phyloP scores from a whole-genome alignment of 2,888 invertebrate genomes.

The Helicoverpa assulta region DNA sequence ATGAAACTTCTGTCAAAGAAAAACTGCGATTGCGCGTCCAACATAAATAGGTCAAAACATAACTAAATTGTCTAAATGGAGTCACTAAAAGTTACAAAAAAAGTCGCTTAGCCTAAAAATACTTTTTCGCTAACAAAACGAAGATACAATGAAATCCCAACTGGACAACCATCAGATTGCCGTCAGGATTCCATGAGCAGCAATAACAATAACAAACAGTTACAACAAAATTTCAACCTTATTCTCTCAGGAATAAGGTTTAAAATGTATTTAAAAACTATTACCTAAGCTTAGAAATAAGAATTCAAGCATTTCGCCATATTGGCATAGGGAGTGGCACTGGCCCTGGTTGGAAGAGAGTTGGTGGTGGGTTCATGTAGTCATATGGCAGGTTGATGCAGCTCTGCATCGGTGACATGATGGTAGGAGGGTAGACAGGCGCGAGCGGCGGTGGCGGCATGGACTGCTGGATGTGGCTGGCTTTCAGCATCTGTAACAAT shows the following conservation, averaged over 20 bases:
- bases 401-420: constrained; percentile 68
- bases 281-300: constrained; percentile 22
- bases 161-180: constrained; percentile 37
- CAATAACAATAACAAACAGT: constrained; percentile 22
- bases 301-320: constrained; percentile 73
- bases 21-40: constrained; percentile 57
- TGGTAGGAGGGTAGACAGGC: constrained; percentile 69
- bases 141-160: constrained; percentile 25
- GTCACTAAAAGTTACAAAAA: constrained; percentile 11
- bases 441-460: constrained; percentile 66
- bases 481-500: constrained; percentile 72
- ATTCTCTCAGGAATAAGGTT: constrained; percentile 57
- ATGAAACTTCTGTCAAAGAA: constrained; percentile 34
- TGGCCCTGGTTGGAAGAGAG: constrained; percentile 68
- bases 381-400: constrained; percentile 75
- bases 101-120: constrained; percentile 53
- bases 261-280: constrained; percentile 50
- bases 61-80: constrained; percentile 54
- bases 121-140: constrained; percentile 30
- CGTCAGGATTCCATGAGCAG: constrained; percentile 25
- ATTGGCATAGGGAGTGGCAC: constrained; percentile 70
- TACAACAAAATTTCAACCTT: constrained; percentile 46
- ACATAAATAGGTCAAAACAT: constrained; percentile 51
- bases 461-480: constrained; percentile 72
- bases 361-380: constrained; percentile 61